phyloP scores from a whole-genome alignment of 2,113 vertebrate species.

The Microcebus jonahi region DNA sequence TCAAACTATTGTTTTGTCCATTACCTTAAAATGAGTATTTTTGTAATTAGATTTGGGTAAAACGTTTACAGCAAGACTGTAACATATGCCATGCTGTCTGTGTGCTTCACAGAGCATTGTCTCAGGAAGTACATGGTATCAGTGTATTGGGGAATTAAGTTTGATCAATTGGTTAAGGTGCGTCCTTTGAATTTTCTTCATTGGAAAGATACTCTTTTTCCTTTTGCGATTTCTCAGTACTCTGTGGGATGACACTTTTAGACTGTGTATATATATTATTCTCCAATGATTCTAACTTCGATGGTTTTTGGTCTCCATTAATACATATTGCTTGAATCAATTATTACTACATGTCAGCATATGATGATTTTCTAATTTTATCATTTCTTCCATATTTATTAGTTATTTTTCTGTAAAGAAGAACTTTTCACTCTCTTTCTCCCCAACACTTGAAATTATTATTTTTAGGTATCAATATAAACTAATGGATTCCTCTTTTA shows the following conservation, averaged over 20 bases:
- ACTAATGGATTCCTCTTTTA: neutral
- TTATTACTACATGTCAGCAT: neutral
- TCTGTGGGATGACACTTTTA: neutral
- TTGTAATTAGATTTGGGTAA: neutral
- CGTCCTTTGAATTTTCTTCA: slow-evolving; percentile 2
- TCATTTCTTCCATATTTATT: neutral
- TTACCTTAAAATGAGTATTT: slow-evolving; percentile 6
- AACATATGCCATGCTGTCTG: neutral
- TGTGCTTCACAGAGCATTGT: neutral
- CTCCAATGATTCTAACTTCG: neutral
- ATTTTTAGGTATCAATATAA: neutral
- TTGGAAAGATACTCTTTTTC: neutral
- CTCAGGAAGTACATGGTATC: neutral
- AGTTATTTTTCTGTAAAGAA: neutral
- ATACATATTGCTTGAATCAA: neutral
- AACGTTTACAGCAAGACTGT: neutral
- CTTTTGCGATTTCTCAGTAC: neutral
- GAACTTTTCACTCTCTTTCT: neutral
- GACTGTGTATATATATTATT: neutral
- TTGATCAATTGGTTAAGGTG: neutral
- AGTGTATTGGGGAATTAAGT: neutral
- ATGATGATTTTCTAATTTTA: neutral
- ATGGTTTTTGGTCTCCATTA: neutral
- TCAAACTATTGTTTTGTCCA: neutral
- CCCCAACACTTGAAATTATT: neutral